phyloP scores from a whole-genome alignment of 2,888 invertebrate species.

The Ennomos erosarius region DNA sequence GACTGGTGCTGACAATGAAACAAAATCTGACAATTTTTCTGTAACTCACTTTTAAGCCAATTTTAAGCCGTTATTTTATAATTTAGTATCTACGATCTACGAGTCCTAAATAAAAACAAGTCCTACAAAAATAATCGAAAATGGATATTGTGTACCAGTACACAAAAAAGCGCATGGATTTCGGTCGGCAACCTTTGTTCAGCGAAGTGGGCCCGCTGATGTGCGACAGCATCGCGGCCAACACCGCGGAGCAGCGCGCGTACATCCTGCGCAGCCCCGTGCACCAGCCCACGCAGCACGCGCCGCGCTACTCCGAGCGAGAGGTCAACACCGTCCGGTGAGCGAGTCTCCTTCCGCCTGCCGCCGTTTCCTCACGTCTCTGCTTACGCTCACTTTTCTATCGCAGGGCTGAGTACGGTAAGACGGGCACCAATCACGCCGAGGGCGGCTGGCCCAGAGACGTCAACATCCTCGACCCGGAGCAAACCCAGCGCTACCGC shows the following conservation, averaged over 20 bases:
- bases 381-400: not conserved
- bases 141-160: conserved; percentile 63
- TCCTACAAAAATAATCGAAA: too few relatives aligned
- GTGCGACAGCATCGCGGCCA: conserved; percentile 67
- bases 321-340: conserved; percentile 85
- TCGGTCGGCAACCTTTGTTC: conserved; percentile 81
- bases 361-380: not conserved
- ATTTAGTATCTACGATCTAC: too few relatives aligned
- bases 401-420: conserved; percentile 83
- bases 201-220: conserved; percentile 66
- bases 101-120: too few relatives aligned
- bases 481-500: conserved; percentile 90
- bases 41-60: too few relatives aligned
- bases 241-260: conserved; percentile 58
- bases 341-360: conserved; percentile 2
- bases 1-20: too few relatives aligned
- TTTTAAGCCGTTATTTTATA: too few relatives aligned
- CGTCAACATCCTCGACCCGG: conserved; percentile 86
- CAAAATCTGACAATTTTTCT: too few relatives aligned
- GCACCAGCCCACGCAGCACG: conserved; percentile 75
- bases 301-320: conserved; percentile 67
- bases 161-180: conserved; percentile 70
- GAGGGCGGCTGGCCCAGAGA: conserved; percentile 96
- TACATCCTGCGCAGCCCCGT: conserved; percentile 84
- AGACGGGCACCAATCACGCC: conserved; percentile 87